These are phyloP conservation scores for Lycaon pictus DNA, from an alignment of 2,113 vertebrate genomes.

Conservation along the genomic window DNA sequence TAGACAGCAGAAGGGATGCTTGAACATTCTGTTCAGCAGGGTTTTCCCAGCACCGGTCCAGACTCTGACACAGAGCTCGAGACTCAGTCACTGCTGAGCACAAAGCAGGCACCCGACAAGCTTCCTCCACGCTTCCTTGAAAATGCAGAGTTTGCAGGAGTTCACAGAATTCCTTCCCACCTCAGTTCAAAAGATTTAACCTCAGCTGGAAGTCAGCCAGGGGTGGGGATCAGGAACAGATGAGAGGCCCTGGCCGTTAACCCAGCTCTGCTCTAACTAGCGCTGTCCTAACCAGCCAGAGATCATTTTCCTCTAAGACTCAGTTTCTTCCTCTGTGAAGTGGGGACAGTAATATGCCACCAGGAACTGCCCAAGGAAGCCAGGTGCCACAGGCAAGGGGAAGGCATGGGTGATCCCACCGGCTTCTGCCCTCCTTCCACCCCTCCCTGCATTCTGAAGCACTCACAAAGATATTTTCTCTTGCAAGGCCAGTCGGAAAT, in stretches of 20 bases:
- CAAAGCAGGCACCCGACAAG: background rate
- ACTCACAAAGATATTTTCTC: constrained; percentile 75
- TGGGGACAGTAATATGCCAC: background rate
- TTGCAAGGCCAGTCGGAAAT: constrained; percentile 47
- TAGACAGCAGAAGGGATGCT: background rate
- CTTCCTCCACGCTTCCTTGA: background rate
- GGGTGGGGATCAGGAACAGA: background rate
- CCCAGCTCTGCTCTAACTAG: background rate
- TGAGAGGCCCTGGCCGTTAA: background rate
- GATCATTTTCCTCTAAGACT: background rate
- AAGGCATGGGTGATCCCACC: background rate
- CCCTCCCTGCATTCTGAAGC: constrained; percentile 53
- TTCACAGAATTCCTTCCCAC: background rate
- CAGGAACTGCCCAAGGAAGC: background rate
- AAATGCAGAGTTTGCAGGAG: background rate
- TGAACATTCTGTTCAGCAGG: background rate
- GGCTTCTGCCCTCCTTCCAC: background rate
- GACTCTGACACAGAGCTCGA: background rate
- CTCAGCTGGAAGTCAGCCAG: background rate
- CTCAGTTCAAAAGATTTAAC: background rate
- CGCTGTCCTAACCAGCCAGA: background rate
- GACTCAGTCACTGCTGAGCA: background rate
- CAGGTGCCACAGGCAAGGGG: background rate
- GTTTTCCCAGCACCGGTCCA: background rate
- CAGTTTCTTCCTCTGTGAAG: background rate